Evolutionary conservation across 2,888 invertebrate genomes (phyloP).

Genomic region (Aleiodes alternator): DNA sequence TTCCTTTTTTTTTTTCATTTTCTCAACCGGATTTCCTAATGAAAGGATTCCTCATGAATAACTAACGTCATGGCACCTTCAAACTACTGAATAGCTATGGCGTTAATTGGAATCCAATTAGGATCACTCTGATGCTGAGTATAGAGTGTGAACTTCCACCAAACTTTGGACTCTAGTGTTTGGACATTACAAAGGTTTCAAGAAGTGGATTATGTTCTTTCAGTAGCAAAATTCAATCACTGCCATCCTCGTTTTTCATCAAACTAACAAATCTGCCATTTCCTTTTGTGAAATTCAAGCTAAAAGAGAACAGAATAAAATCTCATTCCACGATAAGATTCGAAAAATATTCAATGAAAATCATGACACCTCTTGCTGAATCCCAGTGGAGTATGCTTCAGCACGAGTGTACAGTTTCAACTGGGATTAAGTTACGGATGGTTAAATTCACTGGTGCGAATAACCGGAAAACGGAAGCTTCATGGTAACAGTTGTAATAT

Average conservation of each 20-base stretch:
- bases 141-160: constrained; percentile 29
- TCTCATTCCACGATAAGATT: not conserved
- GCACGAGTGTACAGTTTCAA: constrained; percentile 22
- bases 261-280: not conserved
- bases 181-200: constrained; percentile 29
- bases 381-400: constrained; percentile 39
- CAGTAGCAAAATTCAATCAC: not conserved
- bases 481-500: constrained; percentile 46
- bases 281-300: too few relatives aligned
- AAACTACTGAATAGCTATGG: constrained; percentile 55
- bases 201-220: constrained; percentile 12
- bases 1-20: not conserved
- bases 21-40: too few relatives aligned
- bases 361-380: not conserved
- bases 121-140: constrained; percentile 44
- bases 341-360: constrained; percentile 15
- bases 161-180: constrained; percentile 22
- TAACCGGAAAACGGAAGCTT: constrained; percentile 54
- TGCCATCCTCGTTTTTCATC: not conserved
- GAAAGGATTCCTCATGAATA: constrained; percentile 23
- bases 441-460: constrained; percentile 49
- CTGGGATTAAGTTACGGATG: constrained; percentile 56
- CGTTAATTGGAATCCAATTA: constrained; percentile 62
- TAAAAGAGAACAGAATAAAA: not conserved
- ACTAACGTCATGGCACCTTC: constrained; percentile 55